Conservation (phyloP, 2,113 vertebrate genomes). For the Glaucidium brasilianum region DNA sequence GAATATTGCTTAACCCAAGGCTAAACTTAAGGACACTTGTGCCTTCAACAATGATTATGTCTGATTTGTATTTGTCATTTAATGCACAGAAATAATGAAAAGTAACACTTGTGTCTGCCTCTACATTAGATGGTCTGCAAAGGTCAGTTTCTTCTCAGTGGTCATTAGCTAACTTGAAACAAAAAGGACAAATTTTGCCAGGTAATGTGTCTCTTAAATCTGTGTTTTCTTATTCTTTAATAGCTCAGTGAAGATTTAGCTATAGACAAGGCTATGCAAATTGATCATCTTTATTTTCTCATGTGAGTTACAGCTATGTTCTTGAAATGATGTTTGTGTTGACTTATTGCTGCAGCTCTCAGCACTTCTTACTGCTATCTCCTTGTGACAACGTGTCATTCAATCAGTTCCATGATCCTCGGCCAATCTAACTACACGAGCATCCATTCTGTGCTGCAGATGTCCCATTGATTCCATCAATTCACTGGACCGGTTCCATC, state of each 20-base stretch:
- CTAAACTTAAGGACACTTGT: background rate
- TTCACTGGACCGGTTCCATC: background rate
- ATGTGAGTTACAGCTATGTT: background rate
- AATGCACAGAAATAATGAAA: background rate
- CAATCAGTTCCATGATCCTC: background rate
- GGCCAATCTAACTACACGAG: background rate
- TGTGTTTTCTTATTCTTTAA: background rate
- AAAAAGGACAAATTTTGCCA: background rate
- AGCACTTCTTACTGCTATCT: constrained; percentile 3
- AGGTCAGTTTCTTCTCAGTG: background rate
- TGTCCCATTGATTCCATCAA: background rate
- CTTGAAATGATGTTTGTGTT: constrained; percentile 12
- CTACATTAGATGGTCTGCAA: background rate
- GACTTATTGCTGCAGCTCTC: constrained; percentile 14
- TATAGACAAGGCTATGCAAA: background rate
- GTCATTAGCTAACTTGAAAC: background rate
- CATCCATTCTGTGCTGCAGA: background rate
- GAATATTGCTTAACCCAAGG: constrained; percentile 18
- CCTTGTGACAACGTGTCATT: background rate
- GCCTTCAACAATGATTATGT: background rate
- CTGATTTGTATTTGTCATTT: constrained; percentile 14
- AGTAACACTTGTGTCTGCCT: background rate
- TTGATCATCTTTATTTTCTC: background rate
- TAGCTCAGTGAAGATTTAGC: background rate
- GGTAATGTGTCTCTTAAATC: background rate